Base-by-base conservation (phyloP, 37 sponge, comb jelly and placozoan species). In the Beroe forskalii region DNA sequence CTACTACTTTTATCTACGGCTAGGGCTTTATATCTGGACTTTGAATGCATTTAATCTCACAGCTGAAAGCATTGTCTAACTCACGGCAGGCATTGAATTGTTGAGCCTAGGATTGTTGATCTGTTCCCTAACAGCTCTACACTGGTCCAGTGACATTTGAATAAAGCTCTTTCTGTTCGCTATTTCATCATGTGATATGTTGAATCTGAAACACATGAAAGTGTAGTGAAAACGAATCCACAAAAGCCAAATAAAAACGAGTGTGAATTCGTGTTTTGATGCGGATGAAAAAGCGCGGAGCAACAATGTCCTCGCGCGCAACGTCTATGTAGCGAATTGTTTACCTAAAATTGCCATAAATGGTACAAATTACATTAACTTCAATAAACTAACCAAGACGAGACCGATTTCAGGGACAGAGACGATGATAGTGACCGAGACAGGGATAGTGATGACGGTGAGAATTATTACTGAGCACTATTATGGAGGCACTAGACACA, bases 201-300 rank as follows among this genome's bases (percentile, higher is more conserved):
- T 80, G 86, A 80, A 80, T 48, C 86, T 80, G 86, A 44, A 69
- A 69, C 66, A 55, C 14, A n/a, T n/a, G n/a, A n/a, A n/a, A n/a
- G n/a, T 48, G 6, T 48, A 12, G 6, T 48, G 12, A 17, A 48
- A 48, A 48, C 55, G 12, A 48, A 48, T 48, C 55, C 12, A 48
- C 55, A 48, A 48, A 48, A 48, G 12, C 6, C 12, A 48, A 48
- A 12, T 48, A 48, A 48, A 48, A 48, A 48, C 55, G 6, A 48
- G 55, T 48, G 55, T 48, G 55, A 48, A 48, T 48, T 48, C 55
- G 55, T 48, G 55, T 48, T 48, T 48, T 48, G 55, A 48, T 48
- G 55, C 12, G 6, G 55, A 12, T 48, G 55, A 48, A 48, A 48
- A 48, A 17, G 55, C 55, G 55, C 55, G 55, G 6, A 6, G 12